Percentiles rank a stretch among this genome's conserved stretches.
These are phyloP conservation scores for Lamproptera curius DNA, from an alignment of 2,888 invertebrate genomes.

Conservation along the genomic window DNA sequence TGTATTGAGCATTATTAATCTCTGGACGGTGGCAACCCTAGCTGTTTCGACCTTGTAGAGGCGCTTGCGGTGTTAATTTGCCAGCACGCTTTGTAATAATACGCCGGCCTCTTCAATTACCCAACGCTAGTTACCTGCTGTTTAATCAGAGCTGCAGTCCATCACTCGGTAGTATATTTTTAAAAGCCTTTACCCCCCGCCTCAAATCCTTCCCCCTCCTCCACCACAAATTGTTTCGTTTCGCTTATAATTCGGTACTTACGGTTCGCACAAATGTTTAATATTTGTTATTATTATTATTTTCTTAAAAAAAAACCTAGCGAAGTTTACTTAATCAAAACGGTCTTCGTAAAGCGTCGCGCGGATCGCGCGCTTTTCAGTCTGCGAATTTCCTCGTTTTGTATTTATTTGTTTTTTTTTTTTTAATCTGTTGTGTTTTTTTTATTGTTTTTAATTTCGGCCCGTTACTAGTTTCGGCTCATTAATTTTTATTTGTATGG, in stretches of 20 bases:
- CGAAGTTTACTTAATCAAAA: slow-evolving; percentile 65
- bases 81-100: too few species aligned
- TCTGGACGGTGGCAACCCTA: too few species aligned
- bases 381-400: slow-evolving; percentile 31
- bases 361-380: slow-evolving; percentile 27
- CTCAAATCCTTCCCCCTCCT: not conserved
- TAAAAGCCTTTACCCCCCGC: too few species aligned
- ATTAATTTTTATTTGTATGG: slow-evolving; percentile 27
- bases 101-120: slow-evolving; percentile 25
- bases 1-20: too few species aligned
- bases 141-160: slow-evolving; percentile 25
- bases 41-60: too few species aligned
- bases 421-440: slow-evolving; percentile 27
- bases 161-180: not conserved
- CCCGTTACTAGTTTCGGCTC: too few species aligned
- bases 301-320: too few species aligned
- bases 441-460: slow-evolving; percentile 31
- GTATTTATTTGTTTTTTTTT: slow-evolving; percentile 23
- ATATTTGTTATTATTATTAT: too few species aligned
- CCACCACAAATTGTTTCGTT: slow-evolving; percentile 23
- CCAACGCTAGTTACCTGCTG: slow-evolving; percentile 56
- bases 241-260: slow-evolving; percentile 57
- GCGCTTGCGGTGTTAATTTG: too few species aligned
- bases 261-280: slow-evolving; percentile 61
- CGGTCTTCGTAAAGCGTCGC: slow-evolving; percentile 30